phyloP scores from a whole-genome alignment of 2,888 invertebrate genomes.

The Zygaena filipendulae region DNA sequence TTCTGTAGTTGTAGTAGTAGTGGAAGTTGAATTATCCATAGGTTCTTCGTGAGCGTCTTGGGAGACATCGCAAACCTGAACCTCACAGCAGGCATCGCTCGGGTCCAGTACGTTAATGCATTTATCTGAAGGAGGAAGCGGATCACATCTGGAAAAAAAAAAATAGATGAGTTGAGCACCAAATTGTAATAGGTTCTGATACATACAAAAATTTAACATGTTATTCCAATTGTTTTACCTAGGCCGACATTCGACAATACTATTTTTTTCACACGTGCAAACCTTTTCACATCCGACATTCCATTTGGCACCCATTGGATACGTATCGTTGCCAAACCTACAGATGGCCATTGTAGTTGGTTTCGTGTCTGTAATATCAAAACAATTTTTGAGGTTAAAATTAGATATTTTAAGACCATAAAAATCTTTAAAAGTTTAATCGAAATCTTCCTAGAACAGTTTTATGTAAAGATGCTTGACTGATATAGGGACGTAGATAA shows the following conservation, averaged over 20 bases:
- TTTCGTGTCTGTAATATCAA: conserved; percentile 31
- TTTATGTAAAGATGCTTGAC: no score
- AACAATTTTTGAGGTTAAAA: neutral
- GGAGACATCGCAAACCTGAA: conserved; percentile 87
- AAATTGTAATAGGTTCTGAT: no score
- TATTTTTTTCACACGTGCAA: conserved; percentile 80
- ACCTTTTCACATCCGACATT: conserved; percentile 84
- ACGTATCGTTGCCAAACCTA: conserved; percentile 75
- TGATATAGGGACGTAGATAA: no score
- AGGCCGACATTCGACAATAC: conserved; percentile 78
- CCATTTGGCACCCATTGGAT: conserved; percentile 77
- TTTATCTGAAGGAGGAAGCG: conserved; percentile 70
- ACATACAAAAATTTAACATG: no score
- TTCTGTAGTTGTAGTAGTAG: conserved; percentile 22
- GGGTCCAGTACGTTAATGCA: conserved; percentile 87
- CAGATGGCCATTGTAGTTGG: conserved; percentile 45
- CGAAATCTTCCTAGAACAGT: no score
- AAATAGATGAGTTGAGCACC: no score
- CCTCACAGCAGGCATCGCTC: conserved; percentile 84
- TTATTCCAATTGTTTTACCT: conserved; percentile 60
- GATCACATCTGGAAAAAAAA: conserved; percentile 64
- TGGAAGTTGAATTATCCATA: conserved; percentile 32
- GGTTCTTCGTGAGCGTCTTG: conserved; percentile 78
- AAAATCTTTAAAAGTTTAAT: no score
- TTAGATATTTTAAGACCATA: neutral